A percentile compares a stretch with the other conserved stretches of the same genome.
Conservation (phyloP, 2,113 vertebrate species). For the Prolemur simus region DNA sequence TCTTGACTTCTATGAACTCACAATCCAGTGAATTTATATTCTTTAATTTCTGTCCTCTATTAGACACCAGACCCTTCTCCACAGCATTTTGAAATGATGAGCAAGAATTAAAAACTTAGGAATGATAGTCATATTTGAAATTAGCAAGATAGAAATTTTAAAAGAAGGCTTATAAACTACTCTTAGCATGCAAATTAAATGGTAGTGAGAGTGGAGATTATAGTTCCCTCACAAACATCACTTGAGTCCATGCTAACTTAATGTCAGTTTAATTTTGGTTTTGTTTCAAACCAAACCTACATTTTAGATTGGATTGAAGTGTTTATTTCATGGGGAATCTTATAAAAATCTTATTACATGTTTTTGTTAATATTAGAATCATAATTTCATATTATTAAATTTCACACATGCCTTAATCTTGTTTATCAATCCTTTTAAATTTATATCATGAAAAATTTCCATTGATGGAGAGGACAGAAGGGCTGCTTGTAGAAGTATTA, state of each 20-base stretch:
- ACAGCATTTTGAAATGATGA: not conserved
- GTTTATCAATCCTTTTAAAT: not conserved
- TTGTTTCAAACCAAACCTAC: not conserved
- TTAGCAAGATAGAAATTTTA: not conserved
- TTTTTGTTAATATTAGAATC: not conserved
- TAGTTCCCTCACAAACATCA: not conserved
- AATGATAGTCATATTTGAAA: not conserved
- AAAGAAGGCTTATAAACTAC: not conserved
- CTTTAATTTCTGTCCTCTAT: not conserved
- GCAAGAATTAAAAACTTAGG: not conserved
- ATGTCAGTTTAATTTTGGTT: not conserved
- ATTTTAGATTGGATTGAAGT: not conserved
- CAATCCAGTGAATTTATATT: not conserved
- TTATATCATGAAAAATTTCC: not conserved
- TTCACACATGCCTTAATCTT: not conserved
- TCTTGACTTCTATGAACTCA: not conserved
- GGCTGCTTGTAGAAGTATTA: not conserved
- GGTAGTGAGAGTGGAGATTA: not conserved
- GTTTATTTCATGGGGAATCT: not conserved
- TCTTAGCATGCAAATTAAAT: not conserved
- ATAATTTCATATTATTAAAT: not conserved
- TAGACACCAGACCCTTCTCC: not conserved
- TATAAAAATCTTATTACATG: not conserved
- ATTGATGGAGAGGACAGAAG: not conserved
- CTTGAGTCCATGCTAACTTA: not conserved